Base-by-base conservation (phyloP, 2,888 invertebrate genomes). In the Pandemis heparana region DNA sequence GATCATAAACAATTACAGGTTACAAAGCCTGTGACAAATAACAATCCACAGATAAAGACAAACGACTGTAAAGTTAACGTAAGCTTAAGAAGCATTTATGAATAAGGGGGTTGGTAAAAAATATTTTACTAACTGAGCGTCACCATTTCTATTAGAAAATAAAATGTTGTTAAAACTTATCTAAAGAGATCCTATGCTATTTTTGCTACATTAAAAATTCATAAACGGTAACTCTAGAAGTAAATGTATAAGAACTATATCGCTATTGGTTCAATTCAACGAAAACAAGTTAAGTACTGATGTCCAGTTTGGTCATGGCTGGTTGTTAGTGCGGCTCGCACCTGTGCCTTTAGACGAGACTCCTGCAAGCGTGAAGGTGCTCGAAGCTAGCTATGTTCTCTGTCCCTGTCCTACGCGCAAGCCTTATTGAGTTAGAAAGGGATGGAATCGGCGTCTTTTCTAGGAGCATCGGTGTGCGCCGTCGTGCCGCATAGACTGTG, bases 151-250 rank as follows among this genome's bases (percentile, higher is more conserved):
- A 56, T 12, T 56, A 56, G 56, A 23, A 56, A 56, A 12, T 56
- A 9, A 48, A 67, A 60, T 66, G 39, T 66, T 68, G 16, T 53
- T 46, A 16, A 18, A 60, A 32, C 46, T 39, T 68, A 51, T 64
- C 23, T 51, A 53, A 46, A 65, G 38, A 23, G 43, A 64, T 61
- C 4, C 63, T 23, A 63, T 53, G 69, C 64, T 74, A 74, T 74
- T 74, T 74, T 74, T 74, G 74, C 69, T 74, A 74, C 23, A 38
- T 64, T 59, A 18, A 32, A 65, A 43, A 23, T 51, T 46, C 41
- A 46, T 51, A 46, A 16, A 66, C 41, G 43, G 38, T 72, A 53
- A 46, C 43, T n/a, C 5, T 32, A 41, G 7, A 18, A 48, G 51
- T 38, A 32, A 14, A 56, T 32, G 46, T 12, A 23, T 41, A 56